phyloP scores from a whole-genome alignment of 1,140 invertebrate genomes.

The Gyrodactylus bullatarudis region DNA sequence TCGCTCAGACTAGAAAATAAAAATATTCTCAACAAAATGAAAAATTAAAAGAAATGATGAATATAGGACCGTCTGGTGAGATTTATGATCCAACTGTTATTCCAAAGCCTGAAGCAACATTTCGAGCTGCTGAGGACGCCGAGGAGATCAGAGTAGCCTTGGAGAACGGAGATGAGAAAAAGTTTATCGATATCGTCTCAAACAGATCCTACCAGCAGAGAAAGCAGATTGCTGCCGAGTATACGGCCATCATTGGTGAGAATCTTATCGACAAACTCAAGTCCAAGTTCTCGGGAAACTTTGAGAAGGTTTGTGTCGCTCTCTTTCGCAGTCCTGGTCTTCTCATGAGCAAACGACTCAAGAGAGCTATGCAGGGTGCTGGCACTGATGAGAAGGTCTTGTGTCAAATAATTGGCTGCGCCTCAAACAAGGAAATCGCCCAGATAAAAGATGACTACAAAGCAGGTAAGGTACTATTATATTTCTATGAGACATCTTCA shows the following conservation, averaged over 20 bases:
- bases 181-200: background rate
- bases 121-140: background rate
- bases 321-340: background rate
- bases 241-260: background rate
- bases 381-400: background rate
- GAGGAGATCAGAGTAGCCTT: background rate
- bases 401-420: background rate
- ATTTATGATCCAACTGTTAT: background rate
- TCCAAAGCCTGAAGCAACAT: background rate
- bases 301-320: background rate
- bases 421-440: background rate
- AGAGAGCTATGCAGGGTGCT: background rate
- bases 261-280: background rate
- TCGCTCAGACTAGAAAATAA: background rate
- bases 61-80: background rate
- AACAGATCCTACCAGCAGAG: background rate
- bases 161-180: background rate
- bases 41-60: background rate
- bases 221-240: background rate
- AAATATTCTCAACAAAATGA: background rate
- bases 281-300: background rate
- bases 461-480: background rate
- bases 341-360: background rate
- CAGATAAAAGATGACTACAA: background rate
- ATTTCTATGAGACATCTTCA: background rate